Evolutionary conservation across 1,140 invertebrate genomes (phyloP), one percentile per base, ranked within the genome.

Genomic region (Carposina sasakii): DNA sequence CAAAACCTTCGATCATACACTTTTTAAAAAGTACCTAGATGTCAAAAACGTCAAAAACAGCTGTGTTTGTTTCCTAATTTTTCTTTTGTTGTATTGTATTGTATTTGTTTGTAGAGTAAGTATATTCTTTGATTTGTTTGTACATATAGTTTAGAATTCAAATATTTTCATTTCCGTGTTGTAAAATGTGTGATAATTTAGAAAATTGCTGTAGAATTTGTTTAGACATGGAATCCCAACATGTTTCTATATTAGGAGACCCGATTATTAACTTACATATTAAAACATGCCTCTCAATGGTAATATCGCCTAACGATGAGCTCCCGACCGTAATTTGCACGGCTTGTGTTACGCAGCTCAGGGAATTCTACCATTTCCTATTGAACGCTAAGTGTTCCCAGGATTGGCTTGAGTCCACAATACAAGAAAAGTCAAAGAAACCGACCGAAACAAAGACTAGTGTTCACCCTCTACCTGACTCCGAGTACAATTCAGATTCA

Each of bases 401-500:
- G 62, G 77, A 82, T 51, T 84, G 77, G 81, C 50, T 82, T n/a
- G 77, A 84, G 42, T 71, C 76, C 2, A 60, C 63, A 10, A 13
- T 81, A 5, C 60, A 76, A 34, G 68, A 73, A 31, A 73, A 74
- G 26, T 24, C 50, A 4, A 79, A 67, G 51, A 79, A 75, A 48
- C 48, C 53, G 3, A 19, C 57, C 12, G 79, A 81, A 60, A 54
- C 54, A 1, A 84, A 81, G 60, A 60, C 63, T 4, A 54, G 60
- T 9, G 50, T 84, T 8, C 76, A 77, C 41, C 81, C 81, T 13
- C 48, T 84, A 20, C 77, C 81, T 0, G 77, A 81, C 52, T 81
- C 76, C 0, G 81, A 84, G 56, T 84, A 84, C 23, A 84, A 84
- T 33, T 84, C 81, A 0, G 81, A 84, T 52, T 84, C 81, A 13